phyloP scores from a whole-genome alignment of 2,797 vertebrate genomes.

The Taeniopygia guttata region DNA sequence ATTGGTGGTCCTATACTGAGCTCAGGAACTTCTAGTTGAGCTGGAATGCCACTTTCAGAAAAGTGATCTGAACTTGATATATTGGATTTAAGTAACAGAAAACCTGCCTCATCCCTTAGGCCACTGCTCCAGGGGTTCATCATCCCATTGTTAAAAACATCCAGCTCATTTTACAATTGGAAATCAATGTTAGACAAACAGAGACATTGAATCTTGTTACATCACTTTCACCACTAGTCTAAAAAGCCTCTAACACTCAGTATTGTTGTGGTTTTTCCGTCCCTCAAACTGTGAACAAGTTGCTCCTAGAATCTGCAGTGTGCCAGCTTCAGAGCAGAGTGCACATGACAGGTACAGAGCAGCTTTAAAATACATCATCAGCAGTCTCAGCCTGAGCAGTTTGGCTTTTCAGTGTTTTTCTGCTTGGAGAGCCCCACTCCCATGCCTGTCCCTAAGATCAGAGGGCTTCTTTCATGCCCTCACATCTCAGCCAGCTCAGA shows the following conservation, averaged over 20 bases:
- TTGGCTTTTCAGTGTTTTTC: background rate
- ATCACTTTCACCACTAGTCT: background rate
- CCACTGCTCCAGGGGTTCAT: background rate
- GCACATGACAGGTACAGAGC: background rate
- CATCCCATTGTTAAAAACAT: slow-evolving; percentile 20
- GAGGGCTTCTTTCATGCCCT: background rate
- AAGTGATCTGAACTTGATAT: background rate
- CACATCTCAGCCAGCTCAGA: background rate
- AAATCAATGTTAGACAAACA: slow-evolving; percentile 47
- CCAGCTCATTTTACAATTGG: background rate
- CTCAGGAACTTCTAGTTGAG: background rate
- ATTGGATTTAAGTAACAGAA: slow-evolving; percentile 18
- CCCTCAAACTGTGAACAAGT: background rate
- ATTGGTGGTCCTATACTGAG: background rate
- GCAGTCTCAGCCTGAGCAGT: background rate
- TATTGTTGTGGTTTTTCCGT: background rate
- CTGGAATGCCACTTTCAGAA: background rate
- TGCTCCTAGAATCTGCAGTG: background rate
- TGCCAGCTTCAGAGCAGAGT: background rate
- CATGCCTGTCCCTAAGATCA: background rate
- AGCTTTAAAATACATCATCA: background rate
- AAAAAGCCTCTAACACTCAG: background rate
- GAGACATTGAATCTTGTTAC: background rate
- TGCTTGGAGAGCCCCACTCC: background rate
- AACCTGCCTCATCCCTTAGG: background rate